Percentiles rank a stretch among this genome's conserved stretches.
phyloP scores from a whole-genome alignment of 2,113 vertebrate genomes.

The Mugil cephalus region DNA sequence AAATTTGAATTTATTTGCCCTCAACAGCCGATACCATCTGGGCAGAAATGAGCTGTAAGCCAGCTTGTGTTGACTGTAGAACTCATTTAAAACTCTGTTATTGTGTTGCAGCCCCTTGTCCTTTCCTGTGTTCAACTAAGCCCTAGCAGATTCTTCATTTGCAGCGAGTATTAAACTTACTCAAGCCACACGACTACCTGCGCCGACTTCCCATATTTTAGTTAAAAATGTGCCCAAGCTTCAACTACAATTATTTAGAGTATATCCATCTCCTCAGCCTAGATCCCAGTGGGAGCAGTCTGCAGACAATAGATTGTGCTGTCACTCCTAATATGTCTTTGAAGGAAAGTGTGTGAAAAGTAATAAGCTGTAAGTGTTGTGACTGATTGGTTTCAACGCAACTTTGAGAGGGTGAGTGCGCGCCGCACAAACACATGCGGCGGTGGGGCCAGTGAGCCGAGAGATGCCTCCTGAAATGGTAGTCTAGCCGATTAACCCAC shows the following conservation, averaged over 20 bases:
- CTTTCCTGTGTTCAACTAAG: too few relatives aligned
- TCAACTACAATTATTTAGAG: neutral
- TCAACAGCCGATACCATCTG: too few relatives aligned
- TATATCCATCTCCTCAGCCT: neutral
- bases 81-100: too few relatives aligned
- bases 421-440: constrained; percentile 24
- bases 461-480: constrained; percentile 51
- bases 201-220: neutral
- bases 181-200: neutral
- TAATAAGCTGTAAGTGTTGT: neutral
- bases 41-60: too few relatives aligned
- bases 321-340: neutral
- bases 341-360: neutral
- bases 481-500: constrained; percentile 59
- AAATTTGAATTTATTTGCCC: neutral
- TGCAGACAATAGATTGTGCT: neutral
- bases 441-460: constrained; percentile 36
- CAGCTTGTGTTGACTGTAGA: too few relatives aligned
- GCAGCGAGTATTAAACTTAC: neutral
- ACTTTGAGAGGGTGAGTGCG: neutral
- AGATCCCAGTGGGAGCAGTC: neutral
- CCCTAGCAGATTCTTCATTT: neutral
- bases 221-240: too few relatives aligned
- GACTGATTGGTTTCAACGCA: neutral
- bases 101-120: too few relatives aligned